These are phyloP conservation scores for Drosophila eugracilis DNA, from an alignment of 1,140 invertebrate genomes.

Conservation along the genomic window DNA sequence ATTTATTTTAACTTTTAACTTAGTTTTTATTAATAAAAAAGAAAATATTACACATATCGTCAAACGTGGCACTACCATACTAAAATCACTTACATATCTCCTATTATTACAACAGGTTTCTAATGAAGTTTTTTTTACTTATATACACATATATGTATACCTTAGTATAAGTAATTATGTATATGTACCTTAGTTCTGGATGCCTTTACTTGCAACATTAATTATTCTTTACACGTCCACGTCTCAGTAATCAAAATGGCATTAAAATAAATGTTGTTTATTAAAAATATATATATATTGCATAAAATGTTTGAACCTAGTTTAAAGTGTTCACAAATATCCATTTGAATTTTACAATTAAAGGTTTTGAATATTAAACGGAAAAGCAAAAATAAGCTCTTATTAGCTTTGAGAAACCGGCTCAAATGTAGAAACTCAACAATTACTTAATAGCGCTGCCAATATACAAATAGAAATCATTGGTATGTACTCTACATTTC, in stretches of 20 bases:
- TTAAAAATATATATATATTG: no score
- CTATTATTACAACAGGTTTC: constrained; percentile 12
- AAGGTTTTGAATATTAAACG: neutral
- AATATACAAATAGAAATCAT: constrained; percentile 50
- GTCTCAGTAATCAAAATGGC: neutral
- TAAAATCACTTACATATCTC: neutral
- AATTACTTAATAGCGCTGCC: constrained; percentile 46
- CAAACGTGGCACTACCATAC: neutral
- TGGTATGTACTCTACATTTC: constrained; percentile 44
- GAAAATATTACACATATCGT: neutral
- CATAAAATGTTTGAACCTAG: no score
- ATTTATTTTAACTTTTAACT: no score
- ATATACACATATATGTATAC: constrained; percentile 18
- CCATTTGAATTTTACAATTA: neutral
- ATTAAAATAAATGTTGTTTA: neutral
- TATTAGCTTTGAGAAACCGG: constrained; percentile 23
- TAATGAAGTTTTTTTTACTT: constrained; percentile 1
- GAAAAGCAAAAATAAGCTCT: neutral
- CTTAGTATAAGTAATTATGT: constrained; percentile 8
- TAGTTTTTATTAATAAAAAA: no score
- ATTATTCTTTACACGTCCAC: neutral
- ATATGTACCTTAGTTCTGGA: constrained; percentile 5
- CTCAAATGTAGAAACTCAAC: constrained; percentile 37
- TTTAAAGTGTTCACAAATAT: no score
- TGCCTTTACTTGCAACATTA: constrained; percentile 9